These are phyloP conservation scores for Myiozetetes cayanensis DNA, from an alignment of 2,113 vertebrate species.

Conservation along the genomic window DNA sequence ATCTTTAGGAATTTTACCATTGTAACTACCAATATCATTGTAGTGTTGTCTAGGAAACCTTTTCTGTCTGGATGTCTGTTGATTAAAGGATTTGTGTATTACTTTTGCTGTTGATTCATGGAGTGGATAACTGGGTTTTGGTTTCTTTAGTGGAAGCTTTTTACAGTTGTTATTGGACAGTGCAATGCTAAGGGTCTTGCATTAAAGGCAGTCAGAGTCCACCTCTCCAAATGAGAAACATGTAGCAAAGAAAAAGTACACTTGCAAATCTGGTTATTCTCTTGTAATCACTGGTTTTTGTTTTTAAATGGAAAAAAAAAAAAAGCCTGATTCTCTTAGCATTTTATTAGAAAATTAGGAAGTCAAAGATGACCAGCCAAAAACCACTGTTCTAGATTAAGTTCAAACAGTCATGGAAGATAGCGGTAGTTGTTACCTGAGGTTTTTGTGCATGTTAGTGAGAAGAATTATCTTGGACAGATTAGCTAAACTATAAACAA, in stretches of 20 bases:
- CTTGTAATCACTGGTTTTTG: background rate
- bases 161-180: background rate
- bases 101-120: constrained; percentile 5
- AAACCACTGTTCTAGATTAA: background rate
- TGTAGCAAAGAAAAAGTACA: background rate
- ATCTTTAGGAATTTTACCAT: constrained; percentile 6
- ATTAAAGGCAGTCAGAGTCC: background rate
- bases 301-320: background rate
- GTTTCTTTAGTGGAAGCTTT: background rate
- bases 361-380: background rate
- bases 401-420: background rate
- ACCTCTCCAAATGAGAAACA: background rate
- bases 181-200: background rate
- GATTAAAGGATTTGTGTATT: constrained; percentile 23
- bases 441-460: background rate
- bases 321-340: background rate
- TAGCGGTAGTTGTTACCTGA: background rate
- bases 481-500: background rate
- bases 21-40: background rate
- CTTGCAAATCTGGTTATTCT: background rate
- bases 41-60: constrained; percentile 32
- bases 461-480: background rate
- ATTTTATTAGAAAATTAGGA: background rate
- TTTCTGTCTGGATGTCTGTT: background rate
- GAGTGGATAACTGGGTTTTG: background rate